These are phyloP conservation scores for Anadara kagoshimensis DNA, from an alignment of 1,140 invertebrate species.

Conservation along the genomic window DNA sequence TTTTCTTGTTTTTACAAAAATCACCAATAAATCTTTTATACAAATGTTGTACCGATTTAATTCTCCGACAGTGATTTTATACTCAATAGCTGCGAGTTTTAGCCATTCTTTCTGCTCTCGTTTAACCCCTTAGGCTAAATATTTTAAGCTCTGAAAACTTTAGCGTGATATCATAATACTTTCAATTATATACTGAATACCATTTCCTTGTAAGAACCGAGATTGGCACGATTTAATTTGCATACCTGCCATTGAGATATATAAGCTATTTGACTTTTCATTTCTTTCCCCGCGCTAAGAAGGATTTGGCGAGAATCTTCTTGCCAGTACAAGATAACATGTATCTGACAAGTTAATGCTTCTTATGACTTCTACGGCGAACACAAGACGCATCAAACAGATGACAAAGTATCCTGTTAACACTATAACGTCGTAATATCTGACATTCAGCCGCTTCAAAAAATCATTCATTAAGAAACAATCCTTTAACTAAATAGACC, in stretches of 20 bases:
- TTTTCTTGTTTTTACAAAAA: too few species aligned
- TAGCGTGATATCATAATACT: too few species aligned
- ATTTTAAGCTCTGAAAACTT: too few species aligned
- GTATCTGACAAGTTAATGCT: slow-evolving; percentile 20
- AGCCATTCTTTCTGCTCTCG: too few species aligned
- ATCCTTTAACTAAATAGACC: slow-evolving; percentile 2
- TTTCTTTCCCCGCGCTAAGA: not conserved
- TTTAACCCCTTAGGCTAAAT: too few species aligned
- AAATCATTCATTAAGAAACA: slow-evolving; percentile 1
- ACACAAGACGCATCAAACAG: slow-evolving; percentile 5
- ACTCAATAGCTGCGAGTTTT: too few species aligned
- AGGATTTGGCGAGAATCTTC: slow-evolving; percentile 10
- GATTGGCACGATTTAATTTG: not conserved
- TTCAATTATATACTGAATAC: too few species aligned
- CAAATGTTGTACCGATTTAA: too few species aligned
- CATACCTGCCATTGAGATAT: slow-evolving; percentile 11
- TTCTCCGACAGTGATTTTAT: too few species aligned
- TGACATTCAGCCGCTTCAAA: slow-evolving; percentile 15
- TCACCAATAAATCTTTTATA: too few species aligned
- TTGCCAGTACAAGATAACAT: slow-evolving; percentile 20
- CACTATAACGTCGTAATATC: slow-evolving; percentile 16
- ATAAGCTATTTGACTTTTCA: slow-evolving; percentile 13
- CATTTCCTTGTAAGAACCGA: too few species aligned
- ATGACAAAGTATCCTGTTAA: not conserved
- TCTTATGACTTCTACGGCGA: slow-evolving; percentile 19